Evolutionary conservation across 2,113 vertebrate genomes (phyloP).

Genomic region (Tragelaphus scriptus): DNA sequence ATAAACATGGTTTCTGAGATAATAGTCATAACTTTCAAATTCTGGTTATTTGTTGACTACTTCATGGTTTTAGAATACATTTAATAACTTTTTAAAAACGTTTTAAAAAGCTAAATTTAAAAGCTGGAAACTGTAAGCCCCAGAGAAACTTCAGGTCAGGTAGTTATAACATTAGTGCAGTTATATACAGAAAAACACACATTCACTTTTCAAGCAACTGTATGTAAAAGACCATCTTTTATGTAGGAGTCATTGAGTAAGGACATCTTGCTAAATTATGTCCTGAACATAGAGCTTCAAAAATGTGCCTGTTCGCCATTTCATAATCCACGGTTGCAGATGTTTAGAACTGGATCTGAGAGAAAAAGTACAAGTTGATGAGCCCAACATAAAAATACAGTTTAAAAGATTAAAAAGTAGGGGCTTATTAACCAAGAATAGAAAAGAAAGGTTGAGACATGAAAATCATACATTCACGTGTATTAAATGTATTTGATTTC

Average conservation of each 20-base stretch:
- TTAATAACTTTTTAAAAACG: background rate
- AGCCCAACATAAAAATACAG: slow-evolving; percentile 24
- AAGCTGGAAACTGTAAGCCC: background rate
- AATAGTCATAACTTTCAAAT: background rate
- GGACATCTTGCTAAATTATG: background rate
- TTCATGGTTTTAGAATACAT: slow-evolving; percentile 3
- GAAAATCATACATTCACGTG: background rate
- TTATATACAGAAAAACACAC: background rate
- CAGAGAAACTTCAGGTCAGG: background rate
- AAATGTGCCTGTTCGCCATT: background rate
- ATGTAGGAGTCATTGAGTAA: background rate
- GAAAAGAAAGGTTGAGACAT: background rate
- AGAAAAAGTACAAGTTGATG: background rate
- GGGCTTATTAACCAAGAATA: background rate
- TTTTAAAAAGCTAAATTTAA: background rate
- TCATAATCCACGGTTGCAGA: background rate
- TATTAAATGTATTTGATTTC: background rate
- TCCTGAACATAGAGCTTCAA: background rate
- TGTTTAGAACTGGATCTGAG: background rate
- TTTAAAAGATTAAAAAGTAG: background rate
- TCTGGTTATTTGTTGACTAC: background rate
- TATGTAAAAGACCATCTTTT: background rate
- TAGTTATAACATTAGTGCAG: background rate
- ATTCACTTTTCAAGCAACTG: background rate
- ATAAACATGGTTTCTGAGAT: background rate